Base-by-base conservation (phyloP, 2,888 invertebrate species). In the Siphlonurus alternatus region DNA sequence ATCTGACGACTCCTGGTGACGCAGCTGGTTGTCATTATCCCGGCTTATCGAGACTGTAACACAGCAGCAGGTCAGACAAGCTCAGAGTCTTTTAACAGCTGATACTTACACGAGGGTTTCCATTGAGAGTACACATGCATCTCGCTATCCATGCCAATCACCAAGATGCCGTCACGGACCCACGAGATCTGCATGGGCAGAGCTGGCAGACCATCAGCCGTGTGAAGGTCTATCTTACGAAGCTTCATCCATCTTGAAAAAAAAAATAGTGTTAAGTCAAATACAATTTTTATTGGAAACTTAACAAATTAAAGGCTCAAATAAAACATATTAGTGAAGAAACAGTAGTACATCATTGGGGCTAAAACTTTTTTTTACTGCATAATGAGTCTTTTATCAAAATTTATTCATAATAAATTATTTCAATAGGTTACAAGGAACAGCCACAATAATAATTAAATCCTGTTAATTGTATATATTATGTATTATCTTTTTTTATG, bases 61-160 rank as follows among this genome's bases (percentile, higher is more conserved):
- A 19, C 25, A 24, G 20, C 38, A 38, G 7, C 5, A 56, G 5
- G n/a, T 56, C 7, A 20, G 38, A 38, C 38, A 38, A 38, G 38
- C 7, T 38, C 15, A 38, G 15, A 38, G n/a, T n/a, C 38, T 38
- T 38, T 10, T 38, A 38, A 56, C 7, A 19, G 19, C 3, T 5
- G 15, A 62, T n/a, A 70, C 71, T 71, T 69, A 74, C 74, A 68
- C 3, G 65, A 63, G 25, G 91, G 88, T 72, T 90, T 90, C 98
- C 98, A 99, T 73, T 99, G 99, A 0, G 96, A 95, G 74, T 97
- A 99, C 0, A 99, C 96, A 72, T 98, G 96, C 95, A 99, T 97
- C 75, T 99, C 99, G 1, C 96, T 97, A 74, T 98, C 96, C 97
- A 99, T 97, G 1, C 98, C 99, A 1, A 99, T 96, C 0, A 99